A percentile compares a stretch with the other conserved stretches of the same genome.
phyloP scores from a whole-genome alignment of 2,797 vertebrate genomes.

The Balearica regulorum region DNA sequence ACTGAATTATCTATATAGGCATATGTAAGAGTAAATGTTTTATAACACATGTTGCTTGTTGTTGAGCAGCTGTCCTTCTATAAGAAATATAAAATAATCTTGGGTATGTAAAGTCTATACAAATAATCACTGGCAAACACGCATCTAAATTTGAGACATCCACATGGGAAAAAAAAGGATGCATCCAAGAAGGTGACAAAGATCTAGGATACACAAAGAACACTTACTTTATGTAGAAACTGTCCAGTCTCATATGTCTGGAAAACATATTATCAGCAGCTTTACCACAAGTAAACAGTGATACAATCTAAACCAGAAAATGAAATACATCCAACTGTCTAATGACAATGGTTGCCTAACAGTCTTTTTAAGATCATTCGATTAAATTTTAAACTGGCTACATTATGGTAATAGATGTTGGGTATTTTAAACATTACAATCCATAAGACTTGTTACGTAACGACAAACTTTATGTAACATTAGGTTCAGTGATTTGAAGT shows the following conservation, averaged over 20 bases:
- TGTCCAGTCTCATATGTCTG: not conserved
- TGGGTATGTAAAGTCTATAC: not conserved
- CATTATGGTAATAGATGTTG: not conserved
- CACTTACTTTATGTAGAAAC: not conserved
- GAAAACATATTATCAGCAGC: not conserved
- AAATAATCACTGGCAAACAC: not conserved
- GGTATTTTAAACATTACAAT: not conserved
- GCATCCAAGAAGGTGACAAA: not conserved
- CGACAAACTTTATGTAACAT: not conserved
- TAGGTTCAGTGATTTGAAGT: conserved; percentile 18
- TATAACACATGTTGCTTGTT: not conserved
- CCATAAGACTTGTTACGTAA: not conserved
- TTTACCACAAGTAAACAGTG: not conserved
- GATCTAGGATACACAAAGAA: not conserved
- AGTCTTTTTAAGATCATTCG: not conserved
- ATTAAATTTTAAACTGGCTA: not conserved
- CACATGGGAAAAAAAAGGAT: not conserved
- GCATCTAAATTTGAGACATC: not conserved
- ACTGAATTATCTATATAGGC: not conserved
- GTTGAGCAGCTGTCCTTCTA: not conserved
- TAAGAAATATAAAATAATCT: not conserved
- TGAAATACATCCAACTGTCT: not conserved
- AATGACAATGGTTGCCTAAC: not conserved
- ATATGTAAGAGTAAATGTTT: not conserved
- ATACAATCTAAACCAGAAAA: not conserved